Evolutionary conservation across 2,888 invertebrate genomes (phyloP).

Genomic region (Thecocarcelia acutangulata): DNA sequence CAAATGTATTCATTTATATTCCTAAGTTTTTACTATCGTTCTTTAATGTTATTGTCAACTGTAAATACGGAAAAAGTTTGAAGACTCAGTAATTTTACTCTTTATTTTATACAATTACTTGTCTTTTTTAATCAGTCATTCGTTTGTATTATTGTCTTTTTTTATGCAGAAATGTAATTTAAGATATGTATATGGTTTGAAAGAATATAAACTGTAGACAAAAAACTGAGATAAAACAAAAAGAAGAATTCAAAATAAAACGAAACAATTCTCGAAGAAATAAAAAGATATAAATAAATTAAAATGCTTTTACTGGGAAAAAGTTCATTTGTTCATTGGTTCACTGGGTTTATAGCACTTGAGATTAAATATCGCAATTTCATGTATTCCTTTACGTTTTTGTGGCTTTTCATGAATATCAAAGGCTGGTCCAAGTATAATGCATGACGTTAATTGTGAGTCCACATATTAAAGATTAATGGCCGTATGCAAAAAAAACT

Average conservation of each 20-base stretch:
- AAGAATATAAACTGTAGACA: slow-evolving; percentile 37
- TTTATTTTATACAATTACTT: slow-evolving; percentile 7
- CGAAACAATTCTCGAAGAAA: slow-evolving; percentile 55
- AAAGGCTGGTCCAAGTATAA: too few species aligned
- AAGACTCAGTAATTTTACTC: slow-evolving; percentile 6
- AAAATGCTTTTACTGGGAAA: slow-evolving; percentile 2
- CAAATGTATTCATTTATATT: slow-evolving; percentile 1
- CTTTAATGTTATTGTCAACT: background rate
- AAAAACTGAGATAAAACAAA: slow-evolving; percentile 23
- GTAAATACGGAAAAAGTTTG: background rate
- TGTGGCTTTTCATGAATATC: too few species aligned
- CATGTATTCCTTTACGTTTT: too few species aligned
- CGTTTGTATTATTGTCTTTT: slow-evolving; percentile 38
- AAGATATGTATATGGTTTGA: slow-evolving; percentile 62
- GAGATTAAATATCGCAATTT: too few species aligned
- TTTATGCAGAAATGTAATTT: slow-evolving; percentile 58
- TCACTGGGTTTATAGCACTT: slow-evolving; percentile 18
- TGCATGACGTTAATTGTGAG: too few species aligned
- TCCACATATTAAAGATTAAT: too few species aligned
- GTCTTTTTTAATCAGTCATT: slow-evolving; percentile 49
- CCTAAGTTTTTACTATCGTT: slow-evolving; percentile 8
- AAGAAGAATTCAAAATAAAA: slow-evolving; percentile 60
- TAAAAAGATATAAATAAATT: slow-evolving; percentile 8
- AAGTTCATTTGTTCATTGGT: slow-evolving; percentile 29
- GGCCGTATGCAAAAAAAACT: too few species aligned